A percentile compares a stretch with the other conserved stretches of the same genome.
Conservation (phyloP, 2,113 vertebrate genomes). For the Notothenia rossii region DNA sequence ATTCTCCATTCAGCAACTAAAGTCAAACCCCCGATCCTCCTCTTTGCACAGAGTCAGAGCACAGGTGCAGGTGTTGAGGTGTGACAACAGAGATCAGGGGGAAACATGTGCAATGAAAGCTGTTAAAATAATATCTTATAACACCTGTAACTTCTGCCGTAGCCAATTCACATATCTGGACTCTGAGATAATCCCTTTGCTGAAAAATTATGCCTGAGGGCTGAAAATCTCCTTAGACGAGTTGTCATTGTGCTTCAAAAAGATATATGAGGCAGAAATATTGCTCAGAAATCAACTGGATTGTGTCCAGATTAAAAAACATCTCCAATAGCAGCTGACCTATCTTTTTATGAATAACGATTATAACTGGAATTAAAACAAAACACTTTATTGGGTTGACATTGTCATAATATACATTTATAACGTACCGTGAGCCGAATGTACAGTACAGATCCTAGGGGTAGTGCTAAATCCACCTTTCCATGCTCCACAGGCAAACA, state of each 20-base stretch:
- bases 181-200: conserved; percentile 5
- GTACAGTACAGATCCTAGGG: conserved; percentile 52
- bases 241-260: conserved; percentile 1
- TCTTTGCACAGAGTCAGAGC: conserved; percentile 15
- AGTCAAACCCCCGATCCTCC: background rate
- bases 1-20: conserved; percentile 6
- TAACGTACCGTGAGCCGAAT: conserved; percentile 64
- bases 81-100: conserved; percentile 24
- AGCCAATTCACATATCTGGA: conserved; percentile 24
- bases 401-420: conserved; percentile 35
- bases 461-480: conserved; percentile 54
- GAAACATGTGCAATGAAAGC: conserved; percentile 46
- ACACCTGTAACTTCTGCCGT: conserved; percentile 14
- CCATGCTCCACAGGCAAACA: conserved; percentile 32
- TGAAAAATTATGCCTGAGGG: conserved; percentile 16
- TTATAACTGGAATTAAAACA: background rate
- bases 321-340: background rate
- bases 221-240: conserved; percentile 4
- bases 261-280: background rate
- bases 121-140: conserved; percentile 47
- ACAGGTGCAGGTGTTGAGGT: conserved; percentile 39
- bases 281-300: background rate
- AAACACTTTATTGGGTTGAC: conserved; percentile 5
- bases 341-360: background rate
- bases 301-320: background rate